Evolutionary conservation across 2,888 invertebrate genomes (phyloP), one percentile per base, ranked within the genome.

Genomic region (Agonum fuliginosum): DNA sequence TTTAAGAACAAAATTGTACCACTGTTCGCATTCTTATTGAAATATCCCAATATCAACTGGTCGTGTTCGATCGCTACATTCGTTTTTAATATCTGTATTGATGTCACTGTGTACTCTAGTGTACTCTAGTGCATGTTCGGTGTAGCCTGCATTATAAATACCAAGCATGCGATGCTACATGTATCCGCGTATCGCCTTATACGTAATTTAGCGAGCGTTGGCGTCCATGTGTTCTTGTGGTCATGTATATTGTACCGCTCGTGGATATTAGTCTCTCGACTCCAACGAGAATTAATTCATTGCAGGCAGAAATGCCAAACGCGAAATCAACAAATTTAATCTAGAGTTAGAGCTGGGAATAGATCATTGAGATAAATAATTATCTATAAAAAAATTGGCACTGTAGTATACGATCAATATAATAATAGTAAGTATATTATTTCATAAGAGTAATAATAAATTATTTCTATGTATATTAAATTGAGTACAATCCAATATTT

Each of bases 271-370:
- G 19, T 48, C 48, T 2, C 22, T n/a, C 20, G 10, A 51, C 10
- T 6, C 48, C 22, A 54, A 54, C 24, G 54, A n/a, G n/a, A 54
- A 54, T 54, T 54, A 22, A 54, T 54, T 54, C 24, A n/a, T n/a
- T 24, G 22, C 54, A 54, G 48, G 24, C 22, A 54, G 54, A 54
- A 54, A 54, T 20, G 48, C 54, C 24, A 54, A 54, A 54, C 12
- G 54, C 54, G 54, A 54, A 54, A 54, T 54, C 24, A 54, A 54
- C 54, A 48, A 54, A 54, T 54, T 54, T 54, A 54, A 54, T 54
- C 54, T 24, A 54, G 24, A 22, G 22, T 54, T 24, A 24, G 22
- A 54, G 22, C 54, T 20, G 24, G 22, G 3, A n/a, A n/a, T n/a
- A n/a, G n/a, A n/a, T n/a, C n/a, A n/a, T n/a, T n/a, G n/a, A n/a